Evolutionary conservation across 53 echinoderm and acorn worm genomes (phyloP).

Genomic region (Mesocentrotus franciscanus): DNA sequence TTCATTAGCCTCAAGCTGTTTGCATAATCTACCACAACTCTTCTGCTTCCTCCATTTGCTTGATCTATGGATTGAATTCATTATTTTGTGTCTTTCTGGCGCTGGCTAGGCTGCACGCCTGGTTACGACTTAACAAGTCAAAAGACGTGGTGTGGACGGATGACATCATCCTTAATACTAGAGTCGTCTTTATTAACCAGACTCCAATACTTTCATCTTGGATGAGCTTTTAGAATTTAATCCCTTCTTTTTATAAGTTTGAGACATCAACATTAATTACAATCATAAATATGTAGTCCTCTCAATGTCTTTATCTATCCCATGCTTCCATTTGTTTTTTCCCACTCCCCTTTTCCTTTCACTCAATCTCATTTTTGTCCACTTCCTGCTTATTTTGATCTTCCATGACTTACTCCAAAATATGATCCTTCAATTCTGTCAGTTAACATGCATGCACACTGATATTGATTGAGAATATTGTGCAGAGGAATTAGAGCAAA

Average conservation of each 20-base stretch:
- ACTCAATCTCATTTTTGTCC: not conserved
- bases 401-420: not conserved
- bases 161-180: not conserved
- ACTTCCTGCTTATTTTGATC: not conserved
- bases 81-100: not conserved
- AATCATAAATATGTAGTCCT: not conserved
- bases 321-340: not conserved
- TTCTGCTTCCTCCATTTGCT: not conserved
- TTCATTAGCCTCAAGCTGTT: slow-evolving; percentile 60
- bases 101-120: not conserved
- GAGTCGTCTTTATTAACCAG: not conserved
- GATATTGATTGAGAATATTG: not conserved
- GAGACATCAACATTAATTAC: not conserved
- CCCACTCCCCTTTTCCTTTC: not conserved
- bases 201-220: not conserved
- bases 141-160: not conserved
- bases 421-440: not conserved
- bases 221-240: not conserved
- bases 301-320: not conserved
- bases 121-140: not conserved
- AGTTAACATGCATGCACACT: not conserved
- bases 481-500: not conserved
- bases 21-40: slow-evolving; percentile 42
- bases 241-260: not conserved
- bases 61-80: slow-evolving; percentile 1